phyloP scores from a whole-genome alignment of 1,140 invertebrate genomes.

The Magallana angulata region DNA sequence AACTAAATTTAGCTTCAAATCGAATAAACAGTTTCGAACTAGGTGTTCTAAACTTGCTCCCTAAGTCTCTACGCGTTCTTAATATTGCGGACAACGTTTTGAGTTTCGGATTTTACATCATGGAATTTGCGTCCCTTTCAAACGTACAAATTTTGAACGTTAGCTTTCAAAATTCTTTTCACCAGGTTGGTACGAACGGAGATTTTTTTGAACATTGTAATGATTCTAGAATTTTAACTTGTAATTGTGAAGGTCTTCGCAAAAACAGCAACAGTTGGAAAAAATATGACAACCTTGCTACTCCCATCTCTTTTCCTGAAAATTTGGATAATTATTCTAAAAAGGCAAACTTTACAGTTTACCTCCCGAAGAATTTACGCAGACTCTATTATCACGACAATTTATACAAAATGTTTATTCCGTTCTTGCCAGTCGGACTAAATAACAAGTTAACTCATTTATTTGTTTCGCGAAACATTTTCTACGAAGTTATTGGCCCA shows the following conservation, averaged over 20 bases:
- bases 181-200: neutral
- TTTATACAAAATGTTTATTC: neutral
- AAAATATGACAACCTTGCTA: no score
- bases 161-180: neutral
- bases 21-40: neutral
- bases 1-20: neutral
- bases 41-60: neutral
- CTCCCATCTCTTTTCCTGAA: no score
- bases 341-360: neutral
- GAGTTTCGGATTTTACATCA: constrained; percentile 1
- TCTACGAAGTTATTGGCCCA: neutral
- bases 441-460: neutral
- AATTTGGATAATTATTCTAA: no score
- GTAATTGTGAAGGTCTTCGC: no score
- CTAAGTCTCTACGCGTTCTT: neutral
- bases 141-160: neutral
- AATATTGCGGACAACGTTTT: neutral
- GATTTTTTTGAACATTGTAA: neutral
- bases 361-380: neutral
- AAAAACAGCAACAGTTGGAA: no score
- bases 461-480: neutral
- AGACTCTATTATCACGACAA: neutral
- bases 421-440: neutral
- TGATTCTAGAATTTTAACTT: neutral
- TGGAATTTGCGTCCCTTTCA: neutral